Percentiles rank a stretch among this genome's conserved stretches.
These are phyloP conservation scores for Adelphocoris suturalis DNA, from an alignment of 2,888 invertebrate genomes.

Conservation along the genomic window DNA sequence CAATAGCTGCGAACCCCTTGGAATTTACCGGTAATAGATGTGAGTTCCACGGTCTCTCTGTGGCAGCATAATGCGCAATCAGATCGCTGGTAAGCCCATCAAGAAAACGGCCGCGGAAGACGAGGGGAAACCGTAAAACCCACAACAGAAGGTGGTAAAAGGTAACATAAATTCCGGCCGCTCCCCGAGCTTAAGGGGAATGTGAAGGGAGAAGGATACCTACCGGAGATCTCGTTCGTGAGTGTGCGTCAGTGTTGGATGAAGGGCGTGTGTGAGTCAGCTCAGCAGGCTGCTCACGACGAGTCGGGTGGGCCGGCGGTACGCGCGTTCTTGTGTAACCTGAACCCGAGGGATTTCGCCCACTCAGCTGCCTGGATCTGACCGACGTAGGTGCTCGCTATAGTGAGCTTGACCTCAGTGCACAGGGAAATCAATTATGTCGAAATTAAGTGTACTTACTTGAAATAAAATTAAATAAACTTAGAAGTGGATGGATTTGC, in stretches of 20 bases:
- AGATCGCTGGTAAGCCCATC: too few species aligned
- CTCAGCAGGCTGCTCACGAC: conserved; percentile 16
- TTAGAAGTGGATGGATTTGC: too few species aligned
- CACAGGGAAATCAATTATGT: too few species aligned
- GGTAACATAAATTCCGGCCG: conserved; percentile 15
- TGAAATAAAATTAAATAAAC: too few species aligned
- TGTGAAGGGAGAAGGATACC: background rate
- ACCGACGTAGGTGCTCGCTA: too few species aligned
- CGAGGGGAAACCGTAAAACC: background rate
- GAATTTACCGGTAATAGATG: too few species aligned
- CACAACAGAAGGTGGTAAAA: conserved; percentile 17
- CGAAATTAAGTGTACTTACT: too few species aligned
- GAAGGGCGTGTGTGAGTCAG: conserved; percentile 19
- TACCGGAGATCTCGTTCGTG: background rate
- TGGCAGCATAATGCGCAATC: too few species aligned
- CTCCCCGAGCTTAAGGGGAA: background rate
- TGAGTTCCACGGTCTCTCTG: too few species aligned
- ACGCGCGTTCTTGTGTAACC: conserved; percentile 8
- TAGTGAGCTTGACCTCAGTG: too few species aligned
- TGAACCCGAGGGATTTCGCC: background rate
- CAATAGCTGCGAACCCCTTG: too few species aligned
- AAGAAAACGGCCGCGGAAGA: too few species aligned
- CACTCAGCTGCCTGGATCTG: conserved; percentile 1
- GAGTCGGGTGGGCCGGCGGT: background rate
- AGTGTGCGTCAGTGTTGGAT: background rate